Evolutionary conservation across 1,140 invertebrate genomes (phyloP).

Genomic region (Linepithema humile): DNA sequence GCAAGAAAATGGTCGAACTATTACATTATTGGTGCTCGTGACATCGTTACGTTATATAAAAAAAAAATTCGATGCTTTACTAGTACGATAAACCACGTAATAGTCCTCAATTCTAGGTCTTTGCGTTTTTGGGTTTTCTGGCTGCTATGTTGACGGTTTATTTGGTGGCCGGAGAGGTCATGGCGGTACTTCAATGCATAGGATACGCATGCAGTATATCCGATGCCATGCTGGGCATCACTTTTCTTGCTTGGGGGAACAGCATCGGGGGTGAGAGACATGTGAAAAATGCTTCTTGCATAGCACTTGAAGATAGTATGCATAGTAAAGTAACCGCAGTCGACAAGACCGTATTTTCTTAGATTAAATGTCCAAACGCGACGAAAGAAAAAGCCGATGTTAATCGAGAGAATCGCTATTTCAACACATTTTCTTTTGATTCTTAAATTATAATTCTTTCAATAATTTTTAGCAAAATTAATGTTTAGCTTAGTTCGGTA

Average conservation of each 20-base stretch:
- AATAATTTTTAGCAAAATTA: neutral
- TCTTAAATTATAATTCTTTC: neutral
- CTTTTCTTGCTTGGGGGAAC: conserved; percentile 90
- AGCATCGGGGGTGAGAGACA: conserved; percentile 87
- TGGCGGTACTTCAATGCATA: conserved; percentile 86
- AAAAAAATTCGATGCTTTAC: neutral
- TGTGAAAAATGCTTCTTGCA: conserved; percentile 14
- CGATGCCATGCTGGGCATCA: conserved; percentile 88
- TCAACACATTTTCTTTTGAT: neutral
- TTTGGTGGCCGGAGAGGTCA: conserved; percentile 88
- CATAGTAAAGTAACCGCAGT: neutral
- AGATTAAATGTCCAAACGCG: neutral
- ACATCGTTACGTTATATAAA: neutral
- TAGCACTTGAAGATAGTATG: neutral
- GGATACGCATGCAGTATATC: conserved; percentile 87
- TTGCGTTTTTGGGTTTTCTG: conserved; percentile 88
- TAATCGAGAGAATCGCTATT: neutral
- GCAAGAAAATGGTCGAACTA: neutral
- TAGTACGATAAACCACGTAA: neutral
- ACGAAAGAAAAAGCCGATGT: neutral
- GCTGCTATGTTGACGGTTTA: conserved; percentile 89
- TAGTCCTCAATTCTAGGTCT: conserved; percentile 79
- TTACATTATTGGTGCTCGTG: neutral
- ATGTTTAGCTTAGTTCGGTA: neutral
- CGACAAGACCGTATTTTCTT: neutral